Conservation (phyloP, 2,113 vertebrate species). For the Nibea albiflora region DNA sequence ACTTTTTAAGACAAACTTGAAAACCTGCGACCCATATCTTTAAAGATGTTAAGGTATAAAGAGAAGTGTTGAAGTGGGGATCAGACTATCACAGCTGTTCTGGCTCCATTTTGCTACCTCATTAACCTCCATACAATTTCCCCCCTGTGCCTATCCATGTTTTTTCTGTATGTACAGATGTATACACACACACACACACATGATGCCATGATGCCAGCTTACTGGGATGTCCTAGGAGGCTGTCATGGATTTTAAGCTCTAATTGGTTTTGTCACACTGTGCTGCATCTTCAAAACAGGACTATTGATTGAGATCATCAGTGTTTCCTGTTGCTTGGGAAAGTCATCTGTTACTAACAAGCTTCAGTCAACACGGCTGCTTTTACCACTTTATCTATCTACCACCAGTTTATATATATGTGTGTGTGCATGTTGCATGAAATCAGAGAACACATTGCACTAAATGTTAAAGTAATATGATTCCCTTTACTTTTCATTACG, state of each 20-base stretch:
- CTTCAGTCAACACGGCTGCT: conserved; percentile 1
- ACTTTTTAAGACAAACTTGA: neutral
- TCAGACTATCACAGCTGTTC: neutral
- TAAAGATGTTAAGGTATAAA: neutral
- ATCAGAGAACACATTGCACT: neutral
- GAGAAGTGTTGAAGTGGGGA: neutral
- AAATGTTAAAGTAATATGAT: neutral
- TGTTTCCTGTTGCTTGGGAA: conserved; percentile 1
- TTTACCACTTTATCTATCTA: neutral
- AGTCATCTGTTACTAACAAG: neutral
- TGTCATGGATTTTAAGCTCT: conserved; percentile 18
- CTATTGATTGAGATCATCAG: conserved; percentile 36
- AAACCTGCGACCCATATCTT: too few relatives aligned
- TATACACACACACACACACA: neutral
- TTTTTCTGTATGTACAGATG: neutral
- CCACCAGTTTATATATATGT: neutral
- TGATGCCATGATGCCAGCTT: neutral
- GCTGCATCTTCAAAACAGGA: conserved; percentile 27
- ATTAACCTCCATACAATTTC: neutral
- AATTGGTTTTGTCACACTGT: conserved; percentile 38
- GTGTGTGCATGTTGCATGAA: neutral
- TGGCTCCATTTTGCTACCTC: neutral
- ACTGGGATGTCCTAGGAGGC: conserved; percentile 9
- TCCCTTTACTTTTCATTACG: neutral
- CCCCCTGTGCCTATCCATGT: neutral